Percentiles rank a stretch among this genome's conserved stretches.
Conservation (phyloP, 2,888 invertebrate species). For the Seladonia tumulorum region DNA sequence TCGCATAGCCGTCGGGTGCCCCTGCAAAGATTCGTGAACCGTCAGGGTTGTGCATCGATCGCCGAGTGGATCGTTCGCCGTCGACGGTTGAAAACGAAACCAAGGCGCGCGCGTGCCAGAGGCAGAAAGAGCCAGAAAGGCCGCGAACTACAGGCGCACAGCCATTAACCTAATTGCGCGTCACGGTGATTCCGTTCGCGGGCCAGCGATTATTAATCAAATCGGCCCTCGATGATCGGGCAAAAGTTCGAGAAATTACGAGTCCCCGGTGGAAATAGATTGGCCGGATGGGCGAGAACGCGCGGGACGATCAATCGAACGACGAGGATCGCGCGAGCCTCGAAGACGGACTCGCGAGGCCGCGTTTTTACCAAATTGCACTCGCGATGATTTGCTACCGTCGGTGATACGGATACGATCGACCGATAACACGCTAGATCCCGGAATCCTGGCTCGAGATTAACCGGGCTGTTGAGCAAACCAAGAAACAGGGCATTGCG, state of each 20-base stretch:
- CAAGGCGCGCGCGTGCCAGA: constrained; percentile 21
- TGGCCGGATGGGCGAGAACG: constrained; percentile 32
- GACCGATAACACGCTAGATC: background rate
- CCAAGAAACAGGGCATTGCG: too few relatives aligned
- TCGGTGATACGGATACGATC: background rate
- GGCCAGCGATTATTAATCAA: constrained; percentile 54
- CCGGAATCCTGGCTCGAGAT: background rate
- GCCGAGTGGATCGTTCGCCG: constrained; percentile 22
- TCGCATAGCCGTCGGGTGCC: constrained; percentile 84
- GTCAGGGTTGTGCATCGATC: constrained; percentile 35
- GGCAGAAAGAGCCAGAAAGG: background rate
- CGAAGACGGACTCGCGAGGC: background rate
- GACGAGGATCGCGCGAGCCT: constrained; percentile 5
- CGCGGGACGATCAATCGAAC: constrained; percentile 45
- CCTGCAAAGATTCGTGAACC: constrained; percentile 66
- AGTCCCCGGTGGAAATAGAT: constrained; percentile 44
- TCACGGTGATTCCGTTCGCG: constrained; percentile 52
- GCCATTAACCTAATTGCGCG: constrained; percentile 78
- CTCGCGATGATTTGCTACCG: constrained; percentile 9
- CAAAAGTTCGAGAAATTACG: constrained; percentile 58
- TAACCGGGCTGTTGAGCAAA: background rate
- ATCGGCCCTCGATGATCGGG: constrained; percentile 53
- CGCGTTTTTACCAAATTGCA: constrained; percentile 36
- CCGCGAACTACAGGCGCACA: constrained; percentile 23
- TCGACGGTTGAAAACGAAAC: background rate